Percentiles rank a stretch among this genome's conserved stretches.
Conservation (phyloP, 1,140 invertebrate genomes). For the Microplitis mediator region DNA sequence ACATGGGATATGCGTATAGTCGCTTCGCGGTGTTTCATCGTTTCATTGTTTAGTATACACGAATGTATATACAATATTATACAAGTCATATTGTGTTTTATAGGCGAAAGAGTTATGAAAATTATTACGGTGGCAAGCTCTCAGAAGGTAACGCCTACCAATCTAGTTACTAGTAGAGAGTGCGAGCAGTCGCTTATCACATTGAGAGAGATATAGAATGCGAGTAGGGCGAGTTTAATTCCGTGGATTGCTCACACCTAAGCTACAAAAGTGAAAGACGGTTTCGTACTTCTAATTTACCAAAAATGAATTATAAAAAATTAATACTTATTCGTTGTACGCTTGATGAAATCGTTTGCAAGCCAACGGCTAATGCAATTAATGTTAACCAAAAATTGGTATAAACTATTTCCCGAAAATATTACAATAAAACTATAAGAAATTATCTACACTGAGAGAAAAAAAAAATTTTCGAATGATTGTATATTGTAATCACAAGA, state of each 20-base stretch:
- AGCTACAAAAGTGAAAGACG: slow-evolving; percentile 19
- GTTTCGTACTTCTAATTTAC: slow-evolving; percentile 47
- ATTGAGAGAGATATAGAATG: slow-evolving; percentile 18
- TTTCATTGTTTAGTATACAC: not conserved
- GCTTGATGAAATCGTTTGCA: slow-evolving; percentile 35
- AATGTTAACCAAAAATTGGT: not conserved
- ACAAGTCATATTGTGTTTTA: slow-evolving; percentile 28
- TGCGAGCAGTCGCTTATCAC: slow-evolving; percentile 29
- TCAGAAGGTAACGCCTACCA: slow-evolving; percentile 49
- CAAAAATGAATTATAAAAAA: slow-evolving; percentile 60
- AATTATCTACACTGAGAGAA: not conserved
- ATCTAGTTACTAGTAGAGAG: slow-evolving; percentile 38
- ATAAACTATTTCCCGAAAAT: not conserved
- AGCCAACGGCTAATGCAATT: slow-evolving; percentile 12
- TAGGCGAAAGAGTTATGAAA: slow-evolving; percentile 21
- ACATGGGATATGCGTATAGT: not conserved
- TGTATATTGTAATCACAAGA: too few relatives aligned
- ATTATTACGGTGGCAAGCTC: slow-evolving; percentile 11
- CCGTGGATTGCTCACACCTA: not conserved
- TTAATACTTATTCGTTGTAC: slow-evolving; percentile 22
- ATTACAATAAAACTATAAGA: not conserved
- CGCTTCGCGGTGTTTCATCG: not conserved
- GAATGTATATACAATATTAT: slow-evolving; percentile 1
- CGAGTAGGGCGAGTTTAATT: slow-evolving; percentile 29
- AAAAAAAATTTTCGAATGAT: too few relatives aligned